Conservation (phyloP, 2,888 invertebrate species). For the Coremacera marginata region DNA sequence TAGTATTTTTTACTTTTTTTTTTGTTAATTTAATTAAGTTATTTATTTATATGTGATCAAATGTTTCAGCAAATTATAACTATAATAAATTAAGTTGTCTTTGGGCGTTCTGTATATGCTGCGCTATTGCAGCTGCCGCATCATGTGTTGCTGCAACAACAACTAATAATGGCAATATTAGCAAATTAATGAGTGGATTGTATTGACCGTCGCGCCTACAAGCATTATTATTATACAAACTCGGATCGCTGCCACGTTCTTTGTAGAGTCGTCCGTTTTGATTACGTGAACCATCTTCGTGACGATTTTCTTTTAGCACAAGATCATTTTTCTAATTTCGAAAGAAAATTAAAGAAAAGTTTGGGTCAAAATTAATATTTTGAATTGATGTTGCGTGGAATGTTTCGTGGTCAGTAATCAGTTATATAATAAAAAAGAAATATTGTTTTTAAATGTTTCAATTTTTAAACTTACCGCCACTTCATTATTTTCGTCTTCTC, state of each 20-base stretch:
- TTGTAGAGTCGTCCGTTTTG: constrained; percentile 68
- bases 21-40: not conserved
- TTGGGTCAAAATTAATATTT: too few relatives aligned
- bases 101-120: not conserved
- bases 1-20: not conserved
- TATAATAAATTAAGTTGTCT: constrained; percentile 11
- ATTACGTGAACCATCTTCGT: constrained; percentile 66
- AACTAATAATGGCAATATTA: constrained; percentile 54
- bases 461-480: constrained; percentile 67
- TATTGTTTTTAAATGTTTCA: too few relatives aligned
- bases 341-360: not conserved
- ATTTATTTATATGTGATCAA: not conserved
- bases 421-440: too few relatives aligned
- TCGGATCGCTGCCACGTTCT: constrained; percentile 60
- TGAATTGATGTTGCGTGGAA: too few relatives aligned
- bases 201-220: constrained; percentile 40
- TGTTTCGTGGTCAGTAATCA: too few relatives aligned
- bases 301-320: constrained; percentile 65
- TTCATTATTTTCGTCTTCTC: constrained; percentile 70
- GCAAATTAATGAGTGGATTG: constrained; percentile 44
- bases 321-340: constrained; percentile 62
- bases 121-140: constrained; percentile 19
- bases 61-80: not conserved
- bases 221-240: constrained; percentile 55
- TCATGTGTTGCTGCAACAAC: constrained; percentile 47